A percentile compares a stretch with the other conserved stretches of the same genome.
Conservation (phyloP, 1,140 invertebrate genomes). For the Drosophila biarmipes region DNA sequence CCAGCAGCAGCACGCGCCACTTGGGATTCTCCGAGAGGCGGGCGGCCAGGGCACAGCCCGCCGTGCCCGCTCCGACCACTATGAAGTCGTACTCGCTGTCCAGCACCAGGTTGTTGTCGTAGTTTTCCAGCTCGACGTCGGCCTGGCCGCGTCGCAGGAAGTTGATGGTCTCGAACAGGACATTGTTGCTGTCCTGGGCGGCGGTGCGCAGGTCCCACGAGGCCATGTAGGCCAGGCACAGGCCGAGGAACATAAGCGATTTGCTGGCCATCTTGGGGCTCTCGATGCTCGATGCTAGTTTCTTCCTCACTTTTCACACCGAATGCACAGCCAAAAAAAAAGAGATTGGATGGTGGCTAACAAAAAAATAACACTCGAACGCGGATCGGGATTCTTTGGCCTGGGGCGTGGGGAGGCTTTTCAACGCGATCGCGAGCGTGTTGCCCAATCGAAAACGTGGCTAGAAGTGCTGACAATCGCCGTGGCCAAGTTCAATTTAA, state of each 20-base stretch:
- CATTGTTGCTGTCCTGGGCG: slow-evolving; percentile 65
- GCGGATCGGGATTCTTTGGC: slow-evolving; percentile 1
- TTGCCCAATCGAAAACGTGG: slow-evolving; percentile 76
- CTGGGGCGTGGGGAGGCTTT: not conserved
- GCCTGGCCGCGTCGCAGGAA: slow-evolving; percentile 68
- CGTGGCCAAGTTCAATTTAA: slow-evolving; percentile 80
- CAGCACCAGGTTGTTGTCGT: slow-evolving; percentile 77
- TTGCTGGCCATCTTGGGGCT: slow-evolving; percentile 27
- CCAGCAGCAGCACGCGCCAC: slow-evolving; percentile 88
- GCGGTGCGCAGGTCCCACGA: not conserved
- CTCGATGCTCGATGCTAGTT: not conserved
- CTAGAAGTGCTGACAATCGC: slow-evolving; percentile 74
- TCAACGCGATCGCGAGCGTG: slow-evolving; percentile 53
- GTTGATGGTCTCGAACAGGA: slow-evolving; percentile 72
- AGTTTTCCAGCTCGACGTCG: slow-evolving; percentile 65
- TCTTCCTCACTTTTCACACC: slow-evolving; percentile 14
- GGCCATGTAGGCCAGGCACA: slow-evolving; percentile 16
- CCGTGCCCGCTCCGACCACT: slow-evolving; percentile 90
- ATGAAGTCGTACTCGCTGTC: slow-evolving; percentile 87
- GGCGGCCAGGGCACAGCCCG: slow-evolving; percentile 89
- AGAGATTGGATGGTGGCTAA: not conserved
- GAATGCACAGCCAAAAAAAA: slow-evolving; percentile 38
- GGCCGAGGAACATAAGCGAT: slow-evolving; percentile 4
- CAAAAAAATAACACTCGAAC: not conserved
- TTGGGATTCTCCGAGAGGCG: slow-evolving; percentile 87